phyloP scores from a whole-genome alignment of 2,797 vertebrate species.

The Microctenopoma lineatum region DNA sequence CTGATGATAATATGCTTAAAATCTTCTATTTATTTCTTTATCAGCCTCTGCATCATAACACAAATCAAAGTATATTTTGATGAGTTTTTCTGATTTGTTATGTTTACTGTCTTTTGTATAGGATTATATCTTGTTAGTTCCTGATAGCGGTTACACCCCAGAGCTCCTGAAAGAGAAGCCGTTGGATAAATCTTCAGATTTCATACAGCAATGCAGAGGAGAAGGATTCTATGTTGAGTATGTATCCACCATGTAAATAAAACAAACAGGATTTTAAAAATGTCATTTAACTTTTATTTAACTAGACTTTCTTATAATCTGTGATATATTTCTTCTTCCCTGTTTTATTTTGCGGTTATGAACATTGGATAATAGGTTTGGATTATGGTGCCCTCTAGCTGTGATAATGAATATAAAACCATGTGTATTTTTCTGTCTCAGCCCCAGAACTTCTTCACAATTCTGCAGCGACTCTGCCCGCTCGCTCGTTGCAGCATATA shows the following conservation, averaged over 20 bases:
- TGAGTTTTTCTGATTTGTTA: slow-evolving; percentile 28
- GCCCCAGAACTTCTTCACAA: slow-evolving; percentile 80
- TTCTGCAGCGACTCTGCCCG: slow-evolving; percentile 88
- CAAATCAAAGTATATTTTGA: slow-evolving; percentile 3
- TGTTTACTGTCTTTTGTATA: slow-evolving; percentile 72
- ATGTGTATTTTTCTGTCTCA: slow-evolving; percentile 63
- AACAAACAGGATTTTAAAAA: slow-evolving; percentile 12
- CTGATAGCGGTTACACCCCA: slow-evolving; percentile 85
- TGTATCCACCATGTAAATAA: slow-evolving; percentile 61
- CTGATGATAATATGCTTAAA: slow-evolving; percentile 1
- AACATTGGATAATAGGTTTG: slow-evolving; percentile 11
- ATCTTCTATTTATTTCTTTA: slow-evolving; percentile 15
- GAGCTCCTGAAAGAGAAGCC: slow-evolving; percentile 86
- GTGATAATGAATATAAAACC: slow-evolving; percentile 2
- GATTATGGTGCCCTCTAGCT: slow-evolving; percentile 66
- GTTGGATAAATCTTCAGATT: slow-evolving; percentile 89
- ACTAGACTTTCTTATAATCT: neutral
- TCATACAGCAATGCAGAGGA: slow-evolving; percentile 88
- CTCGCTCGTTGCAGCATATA: slow-evolving; percentile 89
- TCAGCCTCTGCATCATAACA: neutral
- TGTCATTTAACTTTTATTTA: neutral
- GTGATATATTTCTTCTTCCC: neutral
- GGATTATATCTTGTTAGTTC: slow-evolving; percentile 89
- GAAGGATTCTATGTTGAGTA: slow-evolving; percentile 91
- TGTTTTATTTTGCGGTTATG: neutral